Evolutionary conservation across 2,888 invertebrate species (phyloP).

Genomic region (Acanthopleura granulata): DNA sequence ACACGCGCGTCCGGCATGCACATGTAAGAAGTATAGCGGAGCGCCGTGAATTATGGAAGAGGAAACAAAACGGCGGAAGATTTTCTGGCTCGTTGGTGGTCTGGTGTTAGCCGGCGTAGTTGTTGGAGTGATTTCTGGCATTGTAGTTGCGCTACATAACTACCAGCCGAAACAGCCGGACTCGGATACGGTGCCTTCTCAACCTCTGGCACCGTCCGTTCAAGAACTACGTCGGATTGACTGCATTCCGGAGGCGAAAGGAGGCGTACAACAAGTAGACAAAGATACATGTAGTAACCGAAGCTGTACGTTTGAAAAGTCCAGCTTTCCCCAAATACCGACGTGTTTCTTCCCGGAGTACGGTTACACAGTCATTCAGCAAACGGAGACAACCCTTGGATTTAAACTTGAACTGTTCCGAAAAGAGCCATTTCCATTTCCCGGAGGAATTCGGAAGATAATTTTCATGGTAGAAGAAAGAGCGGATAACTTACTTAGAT

Average conservation of each 20-base stretch:
- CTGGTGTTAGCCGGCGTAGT: not conserved
- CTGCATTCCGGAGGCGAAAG: slow-evolving; percentile 11
- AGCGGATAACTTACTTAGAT: not conserved
- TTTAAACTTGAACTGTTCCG: not conserved
- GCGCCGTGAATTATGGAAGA: too few species aligned
- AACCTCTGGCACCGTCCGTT: not conserved
- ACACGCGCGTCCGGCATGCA: too few species aligned
- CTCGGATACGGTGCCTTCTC: not conserved
- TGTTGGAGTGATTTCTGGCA: not conserved
- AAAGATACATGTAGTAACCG: not conserved
- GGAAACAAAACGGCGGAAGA: too few species aligned
- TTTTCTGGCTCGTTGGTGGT: not conserved
- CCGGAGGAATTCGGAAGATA: not conserved
- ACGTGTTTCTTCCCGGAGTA: not conserved
- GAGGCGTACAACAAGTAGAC: not conserved
- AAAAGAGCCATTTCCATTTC: not conserved
- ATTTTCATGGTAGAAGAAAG: not conserved
- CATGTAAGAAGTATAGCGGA: too few species aligned
- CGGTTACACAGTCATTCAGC: slow-evolving; percentile 3
- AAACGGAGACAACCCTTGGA: not conserved
- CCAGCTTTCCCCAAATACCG: slow-evolving; percentile 9
- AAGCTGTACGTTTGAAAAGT: slow-evolving; percentile 1
- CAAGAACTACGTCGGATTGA: slow-evolving; percentile 2
- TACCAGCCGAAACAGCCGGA: not conserved
- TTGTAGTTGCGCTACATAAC: not conserved